Conservation (phyloP, 37 sponge, comb jelly and placozoan species). For the Oscarella lobularis region DNA sequence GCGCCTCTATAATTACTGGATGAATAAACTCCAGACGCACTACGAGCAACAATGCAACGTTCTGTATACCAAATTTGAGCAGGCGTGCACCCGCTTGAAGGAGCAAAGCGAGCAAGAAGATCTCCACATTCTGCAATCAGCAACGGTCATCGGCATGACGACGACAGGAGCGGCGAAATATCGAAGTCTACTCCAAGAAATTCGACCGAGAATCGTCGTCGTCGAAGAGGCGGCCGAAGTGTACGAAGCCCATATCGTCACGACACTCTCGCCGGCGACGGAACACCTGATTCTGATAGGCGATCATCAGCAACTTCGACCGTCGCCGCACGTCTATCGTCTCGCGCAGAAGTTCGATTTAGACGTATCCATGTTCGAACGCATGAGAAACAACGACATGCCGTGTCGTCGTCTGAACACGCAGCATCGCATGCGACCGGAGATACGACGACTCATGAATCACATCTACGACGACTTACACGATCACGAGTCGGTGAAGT, state of each 20-base stretch:
- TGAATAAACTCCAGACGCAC: background rate
- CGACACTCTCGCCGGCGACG: constrained; percentile 48
- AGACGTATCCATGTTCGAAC: constrained; percentile 79
- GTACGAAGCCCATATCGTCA: constrained; percentile 76
- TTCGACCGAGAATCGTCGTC: constrained; percentile 74
- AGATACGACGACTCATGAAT: constrained; percentile 33
- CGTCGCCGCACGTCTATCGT: constrained; percentile 58
- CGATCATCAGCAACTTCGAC: constrained; percentile 91
- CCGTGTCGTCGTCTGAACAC: constrained; percentile 54
- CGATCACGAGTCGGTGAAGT: constrained; percentile 19
- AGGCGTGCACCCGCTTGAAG: background rate
- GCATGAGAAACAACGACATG: constrained; percentile 44
- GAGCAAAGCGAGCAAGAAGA: background rate
- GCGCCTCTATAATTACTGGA: constrained; percentile 59
- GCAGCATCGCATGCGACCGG: constrained; percentile 92
- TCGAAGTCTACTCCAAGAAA: constrained; percentile 36
- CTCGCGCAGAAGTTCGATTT: constrained; percentile 63
- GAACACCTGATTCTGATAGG: constrained; percentile 92
- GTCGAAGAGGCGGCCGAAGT: constrained; percentile 96
- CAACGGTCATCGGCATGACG: constrained; percentile 66
- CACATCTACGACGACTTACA: constrained; percentile 14
- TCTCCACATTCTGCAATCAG: constrained; percentile 10
- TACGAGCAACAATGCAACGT: background rate
- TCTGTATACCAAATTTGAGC: background rate
- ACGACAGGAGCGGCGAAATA: constrained; percentile 91